Evolutionary conservation across 2,113 vertebrate species (phyloP).

Genomic region (Mobula hypostoma): DNA sequence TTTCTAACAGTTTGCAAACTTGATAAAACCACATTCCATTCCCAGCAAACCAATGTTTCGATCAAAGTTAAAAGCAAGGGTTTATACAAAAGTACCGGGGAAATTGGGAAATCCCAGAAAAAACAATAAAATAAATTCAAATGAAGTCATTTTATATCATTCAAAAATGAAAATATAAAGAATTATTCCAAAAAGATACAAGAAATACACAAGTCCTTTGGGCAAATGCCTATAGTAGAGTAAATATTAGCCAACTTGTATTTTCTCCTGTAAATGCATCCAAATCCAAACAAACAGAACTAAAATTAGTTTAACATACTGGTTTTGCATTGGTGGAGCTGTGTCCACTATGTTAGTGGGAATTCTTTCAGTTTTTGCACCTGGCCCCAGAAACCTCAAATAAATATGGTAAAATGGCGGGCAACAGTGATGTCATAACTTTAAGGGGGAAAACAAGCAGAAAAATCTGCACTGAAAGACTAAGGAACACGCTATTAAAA

Average conservation of each 20-base stretch:
- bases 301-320: constrained; percentile 16
- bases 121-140: neutral
- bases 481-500: neutral
- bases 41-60: neutral
- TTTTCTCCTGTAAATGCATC: neutral
- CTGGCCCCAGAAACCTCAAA: neutral
- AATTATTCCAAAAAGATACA: constrained; percentile 7
- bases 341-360: neutral
- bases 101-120: neutral
- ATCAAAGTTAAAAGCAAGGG: neutral
- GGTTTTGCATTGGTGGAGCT: neutral
- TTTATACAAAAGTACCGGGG: neutral
- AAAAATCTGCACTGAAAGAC: neutral
- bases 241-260: neutral
- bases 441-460: neutral
- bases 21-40: neutral
- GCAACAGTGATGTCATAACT: neutral
- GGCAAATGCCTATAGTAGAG: neutral
- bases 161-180: neutral
- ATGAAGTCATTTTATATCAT: neutral
- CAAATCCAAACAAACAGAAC: neutral
- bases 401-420: neutral
- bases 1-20: neutral
- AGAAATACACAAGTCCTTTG: neutral
- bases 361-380: neutral